A percentile compares a stretch with the other conserved stretches of the same genome.
Evolutionary conservation across 1,140 invertebrate species (phyloP).

Genomic region (Penaeus indicus): DNA sequence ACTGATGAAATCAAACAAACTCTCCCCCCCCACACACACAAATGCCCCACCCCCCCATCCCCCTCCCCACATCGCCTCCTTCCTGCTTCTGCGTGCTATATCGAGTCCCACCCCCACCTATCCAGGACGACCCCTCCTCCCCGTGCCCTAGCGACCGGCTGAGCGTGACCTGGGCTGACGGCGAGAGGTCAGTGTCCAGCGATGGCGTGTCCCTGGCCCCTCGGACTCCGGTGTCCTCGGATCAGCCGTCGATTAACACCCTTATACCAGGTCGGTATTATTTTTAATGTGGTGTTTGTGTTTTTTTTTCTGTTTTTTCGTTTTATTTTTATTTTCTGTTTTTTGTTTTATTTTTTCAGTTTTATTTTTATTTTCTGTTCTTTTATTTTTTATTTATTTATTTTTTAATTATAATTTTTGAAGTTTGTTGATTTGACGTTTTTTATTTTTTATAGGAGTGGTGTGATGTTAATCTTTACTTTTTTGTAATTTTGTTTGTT

Average conservation of each 20-base stretch:
- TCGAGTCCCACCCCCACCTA: background rate
- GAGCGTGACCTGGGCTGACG: constrained; percentile 66
- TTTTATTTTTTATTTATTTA: background rate
- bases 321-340: too few relatives aligned
- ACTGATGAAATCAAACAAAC: too few relatives aligned
- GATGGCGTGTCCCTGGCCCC: constrained; percentile 47
- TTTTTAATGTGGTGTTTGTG: background rate
- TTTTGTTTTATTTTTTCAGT: too few relatives aligned
- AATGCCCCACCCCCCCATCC: background rate
- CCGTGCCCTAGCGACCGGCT: constrained; percentile 65
- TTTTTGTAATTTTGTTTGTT: too few relatives aligned
- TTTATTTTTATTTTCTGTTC: background rate
- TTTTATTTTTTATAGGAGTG: too few relatives aligned
- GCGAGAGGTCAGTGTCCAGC: constrained; percentile 66
- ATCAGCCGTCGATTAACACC: constrained; percentile 50
- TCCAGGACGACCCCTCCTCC: constrained; percentile 65
- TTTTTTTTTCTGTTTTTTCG: background rate
- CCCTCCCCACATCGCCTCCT: too few relatives aligned
- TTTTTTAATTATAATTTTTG: too few relatives aligned
- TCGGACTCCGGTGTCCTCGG: constrained; percentile 19
- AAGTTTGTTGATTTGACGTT: too few relatives aligned
- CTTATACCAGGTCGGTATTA: constrained; percentile 69
- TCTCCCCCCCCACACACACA: too few relatives aligned
- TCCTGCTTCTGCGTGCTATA: background rate
- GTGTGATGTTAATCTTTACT: too few relatives aligned